phyloP scores from a whole-genome alignment of 2,797 vertebrate genomes.

The Lepilemur ruficaudatus region DNA sequence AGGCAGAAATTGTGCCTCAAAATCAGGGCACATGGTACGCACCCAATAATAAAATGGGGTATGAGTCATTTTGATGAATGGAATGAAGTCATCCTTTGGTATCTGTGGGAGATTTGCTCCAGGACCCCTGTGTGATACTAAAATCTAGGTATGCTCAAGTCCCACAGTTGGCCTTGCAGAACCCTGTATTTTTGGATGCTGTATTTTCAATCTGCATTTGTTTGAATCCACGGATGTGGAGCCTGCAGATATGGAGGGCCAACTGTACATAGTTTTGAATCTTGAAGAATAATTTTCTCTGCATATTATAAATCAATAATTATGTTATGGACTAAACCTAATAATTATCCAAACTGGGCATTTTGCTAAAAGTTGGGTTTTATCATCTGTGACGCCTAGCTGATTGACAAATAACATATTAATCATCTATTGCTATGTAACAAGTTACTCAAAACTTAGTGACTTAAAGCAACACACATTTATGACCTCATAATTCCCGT shows the following conservation, averaged over 20 bases:
- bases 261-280: background rate
- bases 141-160: background rate
- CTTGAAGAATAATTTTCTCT: background rate
- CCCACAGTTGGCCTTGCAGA: background rate
- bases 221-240: background rate
- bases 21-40: background rate
- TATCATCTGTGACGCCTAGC: slow-evolving; percentile 1
- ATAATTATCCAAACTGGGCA: background rate
- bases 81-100: background rate
- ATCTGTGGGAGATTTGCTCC: background rate
- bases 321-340: background rate
- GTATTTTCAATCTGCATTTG: background rate
- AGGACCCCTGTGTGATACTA: background rate
- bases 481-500: background rate
- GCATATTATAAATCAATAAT: slow-evolving; percentile 8
- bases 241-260: background rate
- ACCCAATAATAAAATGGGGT: background rate
- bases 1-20: background rate
- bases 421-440: background rate
- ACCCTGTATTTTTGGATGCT: background rate
- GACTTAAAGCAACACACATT: background rate
- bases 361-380: background rate
- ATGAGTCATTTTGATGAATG: background rate
- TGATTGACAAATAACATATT: background rate
- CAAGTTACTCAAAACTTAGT: background rate